These are phyloP conservation scores for Epizoanthus stellaris DNA, from an alignment of 92 coral and sea anemone species.

Conservation along the genomic window DNA sequence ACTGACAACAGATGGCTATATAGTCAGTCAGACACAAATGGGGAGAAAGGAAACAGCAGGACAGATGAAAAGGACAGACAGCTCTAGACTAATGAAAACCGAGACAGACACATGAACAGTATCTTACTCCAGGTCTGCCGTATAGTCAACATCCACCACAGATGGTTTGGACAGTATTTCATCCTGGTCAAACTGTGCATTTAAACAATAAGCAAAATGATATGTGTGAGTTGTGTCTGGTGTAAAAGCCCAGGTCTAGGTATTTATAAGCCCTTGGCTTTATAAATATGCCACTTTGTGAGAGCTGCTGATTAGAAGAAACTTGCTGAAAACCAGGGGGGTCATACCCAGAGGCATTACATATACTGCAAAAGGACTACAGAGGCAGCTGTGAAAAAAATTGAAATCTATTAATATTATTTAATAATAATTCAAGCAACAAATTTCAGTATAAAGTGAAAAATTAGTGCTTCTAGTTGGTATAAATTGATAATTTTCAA, in stretches of 20 bases:
- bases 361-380: no score
- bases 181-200: conserved; percentile 85
- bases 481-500: no score
- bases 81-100: no score
- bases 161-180: conserved; percentile 79
- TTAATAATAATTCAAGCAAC: no score
- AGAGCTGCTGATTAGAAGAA: background rate
- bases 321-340: background rate
- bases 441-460: no score
- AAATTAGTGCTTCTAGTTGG: no score
- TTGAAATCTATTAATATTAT: no score
- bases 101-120: background rate
- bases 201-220: background rate
- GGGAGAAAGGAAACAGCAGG: background rate
- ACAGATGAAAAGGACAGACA: background rate
- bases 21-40: background rate
- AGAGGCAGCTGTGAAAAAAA: no score
- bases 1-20: background rate
- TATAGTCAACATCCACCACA: conserved; percentile 61
- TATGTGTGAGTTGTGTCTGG: background rate
- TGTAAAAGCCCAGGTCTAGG: no score
- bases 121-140: conserved; percentile 77
- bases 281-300: no score
- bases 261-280: no score
- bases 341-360: no score